Conservation (phyloP, 2,797 vertebrate genomes). For the Lagodon rhomboides region DNA sequence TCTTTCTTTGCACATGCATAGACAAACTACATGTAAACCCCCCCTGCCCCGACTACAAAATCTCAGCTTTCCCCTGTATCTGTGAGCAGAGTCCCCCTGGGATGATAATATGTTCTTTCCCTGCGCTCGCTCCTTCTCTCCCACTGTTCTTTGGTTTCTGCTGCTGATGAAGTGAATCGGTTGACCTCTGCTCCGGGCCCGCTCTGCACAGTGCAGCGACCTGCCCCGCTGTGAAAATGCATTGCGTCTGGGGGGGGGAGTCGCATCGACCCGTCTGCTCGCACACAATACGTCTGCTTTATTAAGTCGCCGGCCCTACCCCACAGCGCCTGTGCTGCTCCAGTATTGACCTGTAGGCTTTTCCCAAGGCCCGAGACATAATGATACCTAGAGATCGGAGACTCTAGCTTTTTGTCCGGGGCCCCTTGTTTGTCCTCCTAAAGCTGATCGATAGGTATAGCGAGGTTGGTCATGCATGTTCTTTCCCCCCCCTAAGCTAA, state of each 20-base stretch:
- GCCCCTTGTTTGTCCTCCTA: slow-evolving; percentile 72
- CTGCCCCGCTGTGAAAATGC: slow-evolving; percentile 82
- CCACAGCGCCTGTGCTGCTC: slow-evolving; percentile 58
- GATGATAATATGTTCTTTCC: slow-evolving; percentile 74
- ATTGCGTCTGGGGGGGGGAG: slow-evolving; percentile 74
- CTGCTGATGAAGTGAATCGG: slow-evolving; percentile 78
- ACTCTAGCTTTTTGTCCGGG: slow-evolving; percentile 68
- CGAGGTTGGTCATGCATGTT: slow-evolving; percentile 58
- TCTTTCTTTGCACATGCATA: slow-evolving; percentile 7
- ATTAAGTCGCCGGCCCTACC: slow-evolving; percentile 76
- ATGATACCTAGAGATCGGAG: slow-evolving; percentile 73
- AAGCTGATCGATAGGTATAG: slow-evolving; percentile 73
- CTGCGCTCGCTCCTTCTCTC: slow-evolving; percentile 62
- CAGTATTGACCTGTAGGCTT: slow-evolving; percentile 82
- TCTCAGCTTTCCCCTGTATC: slow-evolving; percentile 37
- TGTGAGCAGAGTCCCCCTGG: slow-evolving; percentile 52
- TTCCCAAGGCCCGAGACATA: slow-evolving; percentile 74
- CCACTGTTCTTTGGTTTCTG: slow-evolving; percentile 80
- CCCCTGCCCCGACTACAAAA: neutral
- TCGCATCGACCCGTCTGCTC: slow-evolving; percentile 82
- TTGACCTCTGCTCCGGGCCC: slow-evolving; percentile 78
- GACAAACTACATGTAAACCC: slow-evolving; percentile 18
- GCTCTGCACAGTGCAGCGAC: slow-evolving; percentile 70
- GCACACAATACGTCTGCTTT: slow-evolving; percentile 81
- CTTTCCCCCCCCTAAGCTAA: slow-evolving; percentile 42